These are phyloP conservation scores for Ophthalmolycus amberensis DNA, from an alignment of 2,113 vertebrate species.

Conservation along the genomic window DNA sequence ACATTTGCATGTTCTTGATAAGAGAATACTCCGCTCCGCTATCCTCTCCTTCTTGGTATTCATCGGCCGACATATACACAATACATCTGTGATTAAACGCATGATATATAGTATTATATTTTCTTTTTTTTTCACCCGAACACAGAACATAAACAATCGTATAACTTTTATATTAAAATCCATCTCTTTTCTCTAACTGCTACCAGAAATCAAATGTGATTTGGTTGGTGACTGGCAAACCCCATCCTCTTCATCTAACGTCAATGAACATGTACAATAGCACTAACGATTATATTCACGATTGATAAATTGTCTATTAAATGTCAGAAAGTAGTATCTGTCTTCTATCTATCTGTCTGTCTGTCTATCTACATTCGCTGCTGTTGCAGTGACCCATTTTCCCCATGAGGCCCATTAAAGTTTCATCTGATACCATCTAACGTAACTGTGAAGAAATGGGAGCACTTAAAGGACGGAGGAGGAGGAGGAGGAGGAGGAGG, in stretches of 20 bases:
- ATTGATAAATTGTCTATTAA: not conserved
- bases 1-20: not conserved
- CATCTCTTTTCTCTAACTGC: not conserved
- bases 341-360: not conserved
- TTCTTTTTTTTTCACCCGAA: not conserved
- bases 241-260: not conserved
- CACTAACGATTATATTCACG: not conserved
- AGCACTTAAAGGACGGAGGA: slow-evolving; percentile 34
- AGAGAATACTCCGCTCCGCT: not conserved
- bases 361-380: slow-evolving; percentile 5
- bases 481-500: slow-evolving; percentile 2
- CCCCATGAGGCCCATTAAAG: slow-evolving; percentile 53
- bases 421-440: slow-evolving; percentile 58
- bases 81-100: not conserved
- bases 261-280: not conserved
- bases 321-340: too few species aligned
- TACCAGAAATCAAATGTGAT: not conserved
- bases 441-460: slow-evolving; percentile 38
- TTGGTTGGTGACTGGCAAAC: not conserved
- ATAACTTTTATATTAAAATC: not conserved
- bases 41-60: not conserved
- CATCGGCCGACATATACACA: not conserved
- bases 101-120: too few species aligned
- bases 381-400: slow-evolving; percentile 51
- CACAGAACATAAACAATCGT: not conserved